phyloP scores from a whole-genome alignment of 2,888 invertebrate genomes.

The Frankliniella intonsa region DNA sequence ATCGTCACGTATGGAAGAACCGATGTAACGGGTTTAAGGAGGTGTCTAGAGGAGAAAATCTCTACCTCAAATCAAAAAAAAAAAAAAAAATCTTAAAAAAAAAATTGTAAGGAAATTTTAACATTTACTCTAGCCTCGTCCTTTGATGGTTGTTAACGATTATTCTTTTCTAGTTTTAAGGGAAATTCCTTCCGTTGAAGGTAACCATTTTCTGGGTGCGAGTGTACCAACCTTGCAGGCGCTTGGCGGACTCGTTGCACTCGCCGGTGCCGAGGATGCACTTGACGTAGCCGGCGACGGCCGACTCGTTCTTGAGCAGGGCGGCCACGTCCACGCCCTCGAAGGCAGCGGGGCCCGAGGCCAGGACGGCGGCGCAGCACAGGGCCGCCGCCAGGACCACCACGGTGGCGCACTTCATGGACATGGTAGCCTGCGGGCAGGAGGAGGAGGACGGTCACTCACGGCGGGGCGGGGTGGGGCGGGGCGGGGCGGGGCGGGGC shows the following conservation, averaged over 20 bases:
- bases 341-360: neutral
- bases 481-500: too few relatives aligned
- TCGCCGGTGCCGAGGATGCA: conserved; percentile 17
- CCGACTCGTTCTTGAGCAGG: neutral
- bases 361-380: neutral
- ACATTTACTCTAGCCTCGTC: too few relatives aligned
- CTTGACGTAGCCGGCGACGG: neutral
- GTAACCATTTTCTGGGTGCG: too few relatives aligned
- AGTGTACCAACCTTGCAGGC: conserved; percentile 7
- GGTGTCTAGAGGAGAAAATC: too few relatives aligned
- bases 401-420: neutral
- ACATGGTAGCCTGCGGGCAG: neutral
- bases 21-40: too few relatives aligned
- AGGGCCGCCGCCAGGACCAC: neutral
- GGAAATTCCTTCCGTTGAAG: too few relatives aligned
- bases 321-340: conserved; percentile 17
- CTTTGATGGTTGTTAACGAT: too few relatives aligned
- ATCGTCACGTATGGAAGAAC: too few relatives aligned
- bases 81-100: too few relatives aligned
- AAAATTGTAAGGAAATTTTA: too few relatives aligned
- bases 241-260: conserved; percentile 21
- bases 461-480: neutral
- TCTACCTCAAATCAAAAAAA: too few relatives aligned
- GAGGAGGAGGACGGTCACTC: neutral
- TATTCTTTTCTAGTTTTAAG: too few relatives aligned